Evolutionary conservation across 2,797 vertebrate genomes (phyloP).

Genomic region (Eulemur albifrons): DNA sequence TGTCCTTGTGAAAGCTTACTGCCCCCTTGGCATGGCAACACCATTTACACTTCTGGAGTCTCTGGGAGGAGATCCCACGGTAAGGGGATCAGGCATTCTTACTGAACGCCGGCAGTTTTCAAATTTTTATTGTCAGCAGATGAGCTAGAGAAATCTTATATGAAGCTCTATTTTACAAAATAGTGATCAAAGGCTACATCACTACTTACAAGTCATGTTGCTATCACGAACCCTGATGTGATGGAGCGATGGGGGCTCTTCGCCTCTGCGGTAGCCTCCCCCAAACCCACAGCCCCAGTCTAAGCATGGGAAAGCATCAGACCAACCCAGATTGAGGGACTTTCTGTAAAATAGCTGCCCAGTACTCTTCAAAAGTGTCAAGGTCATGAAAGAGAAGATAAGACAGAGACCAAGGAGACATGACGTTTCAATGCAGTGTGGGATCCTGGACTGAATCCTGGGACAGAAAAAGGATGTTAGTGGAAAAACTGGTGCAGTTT

Average conservation of each 20-base stretch:
- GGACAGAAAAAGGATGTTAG: not conserved
- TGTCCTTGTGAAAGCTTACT: not conserved
- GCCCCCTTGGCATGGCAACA: not conserved
- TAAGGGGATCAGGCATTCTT: not conserved
- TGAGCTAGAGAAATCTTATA: not conserved
- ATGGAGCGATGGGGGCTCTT: not conserved
- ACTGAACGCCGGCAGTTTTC: not conserved
- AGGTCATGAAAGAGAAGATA: not conserved
- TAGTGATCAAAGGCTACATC: not conserved
- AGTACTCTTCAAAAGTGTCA: not conserved
- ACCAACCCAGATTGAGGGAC: not conserved
- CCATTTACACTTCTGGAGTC: not conserved
- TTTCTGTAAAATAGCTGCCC: not conserved
- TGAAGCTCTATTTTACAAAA: not conserved
- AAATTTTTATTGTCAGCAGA: not conserved
- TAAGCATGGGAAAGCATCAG: not conserved
- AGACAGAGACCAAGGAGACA: not conserved
- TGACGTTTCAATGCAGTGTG: not conserved
- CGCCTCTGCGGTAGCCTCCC: not conserved
- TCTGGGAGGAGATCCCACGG: not conserved
- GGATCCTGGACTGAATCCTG: conserved; percentile 1
- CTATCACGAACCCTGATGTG: not conserved
- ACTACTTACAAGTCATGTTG: not conserved
- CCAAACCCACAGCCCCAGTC: not conserved
- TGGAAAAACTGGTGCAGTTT: not conserved